phyloP scores from a whole-genome alignment of 2,888 invertebrate species.

The Molanna angustata region DNA sequence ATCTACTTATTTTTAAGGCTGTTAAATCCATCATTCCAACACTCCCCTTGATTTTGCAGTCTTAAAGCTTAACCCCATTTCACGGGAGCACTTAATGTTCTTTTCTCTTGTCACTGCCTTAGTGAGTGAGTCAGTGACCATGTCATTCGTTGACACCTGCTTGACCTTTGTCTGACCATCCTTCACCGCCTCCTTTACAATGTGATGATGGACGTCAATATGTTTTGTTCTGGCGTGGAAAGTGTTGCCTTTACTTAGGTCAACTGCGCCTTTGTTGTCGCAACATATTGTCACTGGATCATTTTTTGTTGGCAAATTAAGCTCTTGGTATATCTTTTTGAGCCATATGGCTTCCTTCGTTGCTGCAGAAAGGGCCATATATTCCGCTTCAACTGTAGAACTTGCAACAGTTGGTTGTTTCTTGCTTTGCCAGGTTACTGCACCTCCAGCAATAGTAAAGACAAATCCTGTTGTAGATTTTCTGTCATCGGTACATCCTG shows the following conservation, averaged over 20 bases:
- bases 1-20: too few species aligned
- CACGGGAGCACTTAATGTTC: background rate
- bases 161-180: background rate
- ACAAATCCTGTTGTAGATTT: conserved; percentile 7
- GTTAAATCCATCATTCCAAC: too few species aligned
- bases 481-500: conserved; percentile 2
- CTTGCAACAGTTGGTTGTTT: conserved; percentile 34
- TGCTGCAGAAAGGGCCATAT: conserved; percentile 34
- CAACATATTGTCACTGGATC: background rate
- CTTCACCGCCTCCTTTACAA: background rate
- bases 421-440: conserved; percentile 35
- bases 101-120: conserved; percentile 1
- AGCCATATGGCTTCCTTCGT: conserved; percentile 29
- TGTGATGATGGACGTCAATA: conserved; percentile 1
- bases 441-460: conserved; percentile 34
- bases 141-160: background rate
- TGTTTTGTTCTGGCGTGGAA: background rate
- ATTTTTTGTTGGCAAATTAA: background rate
- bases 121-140: conserved; percentile 1
- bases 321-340: background rate
- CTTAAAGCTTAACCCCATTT: background rate
- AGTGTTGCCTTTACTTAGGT: background rate
- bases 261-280: conserved; percentile 2
- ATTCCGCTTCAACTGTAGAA: conserved; percentile 35
- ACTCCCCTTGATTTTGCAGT: conserved; percentile 6